Evolutionary conservation across 2,113 vertebrate genomes (phyloP).

Genomic region (Cricetomys ansorgei): DNA sequence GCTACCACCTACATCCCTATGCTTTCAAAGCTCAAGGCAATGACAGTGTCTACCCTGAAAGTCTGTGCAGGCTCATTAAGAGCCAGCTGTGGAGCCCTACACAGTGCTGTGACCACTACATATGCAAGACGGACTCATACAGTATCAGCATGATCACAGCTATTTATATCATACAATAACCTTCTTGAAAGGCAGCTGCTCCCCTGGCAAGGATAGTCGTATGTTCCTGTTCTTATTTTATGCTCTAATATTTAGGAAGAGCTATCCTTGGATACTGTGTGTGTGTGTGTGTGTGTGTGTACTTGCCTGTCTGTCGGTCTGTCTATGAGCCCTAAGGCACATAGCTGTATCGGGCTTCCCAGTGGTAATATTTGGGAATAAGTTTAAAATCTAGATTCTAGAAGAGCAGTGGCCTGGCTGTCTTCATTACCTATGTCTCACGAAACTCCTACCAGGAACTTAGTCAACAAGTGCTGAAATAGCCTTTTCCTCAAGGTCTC

Average conservation of each 20-base stretch:
- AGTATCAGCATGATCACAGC: too few relatives aligned
- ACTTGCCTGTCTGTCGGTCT: too few relatives aligned
- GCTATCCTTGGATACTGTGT: not conserved
- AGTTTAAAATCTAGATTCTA: not conserved
- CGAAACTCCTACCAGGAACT: not conserved
- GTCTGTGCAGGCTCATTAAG: not conserved
- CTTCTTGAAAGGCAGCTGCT: not conserved
- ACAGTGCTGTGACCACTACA: too few relatives aligned
- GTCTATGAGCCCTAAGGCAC: not conserved
- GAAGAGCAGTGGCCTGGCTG: accelerated
- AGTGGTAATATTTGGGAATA: not conserved
- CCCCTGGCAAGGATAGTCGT: not conserved
- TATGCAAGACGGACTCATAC: too few relatives aligned
- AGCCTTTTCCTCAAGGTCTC: not conserved
- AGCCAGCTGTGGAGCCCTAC: accelerated
- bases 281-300: not conserved
- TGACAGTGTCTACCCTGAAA: accelerated
- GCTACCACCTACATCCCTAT: not conserved
- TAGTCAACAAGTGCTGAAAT: not conserved
- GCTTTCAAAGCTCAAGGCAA: not conserved
- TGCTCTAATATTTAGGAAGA: not conserved
- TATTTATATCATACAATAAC: not conserved
- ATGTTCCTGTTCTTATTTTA: not conserved
- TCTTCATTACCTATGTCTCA: not conserved
- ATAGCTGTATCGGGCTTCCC: not conserved